Evolutionary conservation across 2,113 vertebrate species (phyloP).

Genomic region (Paralichthys olivaceus): DNA sequence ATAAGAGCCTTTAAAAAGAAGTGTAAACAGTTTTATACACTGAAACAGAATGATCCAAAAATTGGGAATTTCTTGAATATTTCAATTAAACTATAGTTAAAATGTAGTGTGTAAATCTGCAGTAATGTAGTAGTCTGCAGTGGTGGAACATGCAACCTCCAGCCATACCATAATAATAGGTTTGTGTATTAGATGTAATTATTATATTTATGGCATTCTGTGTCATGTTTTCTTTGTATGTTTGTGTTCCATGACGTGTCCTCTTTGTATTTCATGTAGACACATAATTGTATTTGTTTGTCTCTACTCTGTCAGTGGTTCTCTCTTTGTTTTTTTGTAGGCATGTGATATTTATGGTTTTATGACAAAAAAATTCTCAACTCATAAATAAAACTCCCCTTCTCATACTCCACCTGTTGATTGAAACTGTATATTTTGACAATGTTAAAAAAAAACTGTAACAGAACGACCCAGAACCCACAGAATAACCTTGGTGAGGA

Average conservation of each 20-base stretch:
- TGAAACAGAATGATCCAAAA: neutral
- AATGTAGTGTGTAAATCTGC: neutral
- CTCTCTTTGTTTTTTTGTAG: conserved; percentile 3
- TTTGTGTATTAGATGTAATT: too few species aligned
- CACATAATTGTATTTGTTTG: neutral
- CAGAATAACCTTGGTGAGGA: neutral
- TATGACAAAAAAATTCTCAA: neutral
- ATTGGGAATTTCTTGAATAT: neutral
- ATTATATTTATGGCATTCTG: neutral
- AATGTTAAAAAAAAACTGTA: neutral
- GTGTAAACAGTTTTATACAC: neutral
- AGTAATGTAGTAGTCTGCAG: too few species aligned
- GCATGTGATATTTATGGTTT: neutral
- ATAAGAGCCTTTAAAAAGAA: neutral
- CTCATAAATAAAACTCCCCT: neutral
- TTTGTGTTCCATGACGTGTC: neutral
- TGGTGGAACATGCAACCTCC: too few species aligned
- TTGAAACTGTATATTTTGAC: neutral
- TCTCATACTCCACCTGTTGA: conserved; percentile 8
- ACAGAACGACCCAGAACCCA: neutral
- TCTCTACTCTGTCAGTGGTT: neutral
- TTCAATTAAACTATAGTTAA: neutral
- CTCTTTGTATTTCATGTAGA: neutral
- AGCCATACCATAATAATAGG: too few species aligned
- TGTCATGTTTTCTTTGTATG: neutral